Evolutionary conservation across 2,888 invertebrate species (phyloP).

Genomic region (Opisthograptis luteolata): DNA sequence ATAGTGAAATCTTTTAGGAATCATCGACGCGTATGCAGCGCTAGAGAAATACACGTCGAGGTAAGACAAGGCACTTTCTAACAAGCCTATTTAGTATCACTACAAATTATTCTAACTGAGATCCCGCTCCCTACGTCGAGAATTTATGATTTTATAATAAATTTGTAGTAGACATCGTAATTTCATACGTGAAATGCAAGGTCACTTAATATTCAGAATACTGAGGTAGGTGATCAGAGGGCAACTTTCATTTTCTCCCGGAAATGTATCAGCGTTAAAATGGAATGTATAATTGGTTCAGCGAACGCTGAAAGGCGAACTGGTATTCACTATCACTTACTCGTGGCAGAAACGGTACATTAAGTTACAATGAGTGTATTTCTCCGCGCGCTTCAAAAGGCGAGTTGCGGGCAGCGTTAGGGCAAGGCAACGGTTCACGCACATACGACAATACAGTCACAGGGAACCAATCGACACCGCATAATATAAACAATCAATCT

Average conservation of each 20-base stretch:
- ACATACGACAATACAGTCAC: slow-evolving; percentile 44
- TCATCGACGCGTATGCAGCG: slow-evolving; percentile 53
- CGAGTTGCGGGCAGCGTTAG: slow-evolving; percentile 51
- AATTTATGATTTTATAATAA: slow-evolving; percentile 7
- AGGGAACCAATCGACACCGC: slow-evolving; percentile 63
- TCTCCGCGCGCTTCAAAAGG: slow-evolving; percentile 38
- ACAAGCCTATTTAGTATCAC: slow-evolving; percentile 7
- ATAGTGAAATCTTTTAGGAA: slow-evolving; percentile 79
- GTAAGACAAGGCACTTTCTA: slow-evolving; percentile 45
- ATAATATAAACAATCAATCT: slow-evolving; percentile 49
- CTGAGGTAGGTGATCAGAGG: not conserved
- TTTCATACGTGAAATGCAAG: not conserved
- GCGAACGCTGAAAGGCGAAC: not conserved
- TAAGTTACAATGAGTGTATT: slow-evolving; percentile 41
- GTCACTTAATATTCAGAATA: not conserved
- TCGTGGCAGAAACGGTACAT: not conserved
- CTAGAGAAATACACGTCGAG: slow-evolving; percentile 50
- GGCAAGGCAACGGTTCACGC: slow-evolving; percentile 65
- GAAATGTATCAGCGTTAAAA: not conserved
- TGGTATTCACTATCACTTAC: not conserved
- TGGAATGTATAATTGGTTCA: slow-evolving; percentile 8
- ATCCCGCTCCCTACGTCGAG: slow-evolving; percentile 8
- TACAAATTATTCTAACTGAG: slow-evolving; percentile 8
- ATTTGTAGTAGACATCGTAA: slow-evolving; percentile 5
- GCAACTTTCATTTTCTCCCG: no score